phyloP scores from a whole-genome alignment of 2,797 vertebrate genomes.

The Moxostoma hubbsi region DNA sequence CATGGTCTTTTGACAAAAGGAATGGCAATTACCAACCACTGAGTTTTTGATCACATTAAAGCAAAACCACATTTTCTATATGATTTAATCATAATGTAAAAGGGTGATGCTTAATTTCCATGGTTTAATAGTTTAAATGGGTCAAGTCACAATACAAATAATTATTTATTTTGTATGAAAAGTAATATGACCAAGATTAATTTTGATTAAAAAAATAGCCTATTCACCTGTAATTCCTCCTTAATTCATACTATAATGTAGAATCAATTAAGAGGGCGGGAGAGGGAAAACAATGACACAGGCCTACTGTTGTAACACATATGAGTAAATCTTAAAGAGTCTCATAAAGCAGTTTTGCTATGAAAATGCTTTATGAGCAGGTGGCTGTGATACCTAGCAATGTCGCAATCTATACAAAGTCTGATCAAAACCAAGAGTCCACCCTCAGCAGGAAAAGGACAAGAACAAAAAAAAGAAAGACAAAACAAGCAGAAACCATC shows the following conservation, averaged over 20 bases:
- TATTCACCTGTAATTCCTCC: neutral
- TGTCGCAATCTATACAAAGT: constrained; percentile 99
- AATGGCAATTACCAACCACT: too few species aligned
- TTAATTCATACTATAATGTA: neutral
- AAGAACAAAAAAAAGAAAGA: constrained; percentile 54
- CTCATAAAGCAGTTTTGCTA: constrained; percentile 73
- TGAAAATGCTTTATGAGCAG: constrained; percentile 79
- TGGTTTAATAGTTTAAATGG: neutral
- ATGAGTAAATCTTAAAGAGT: constrained; percentile 11
- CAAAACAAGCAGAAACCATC: constrained; percentile 72
- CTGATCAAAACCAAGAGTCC: constrained; percentile 86
- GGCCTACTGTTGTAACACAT: constrained; percentile 50
- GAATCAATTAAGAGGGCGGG: constrained; percentile 1
- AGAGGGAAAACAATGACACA: constrained; percentile 31
- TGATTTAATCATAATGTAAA: neutral
- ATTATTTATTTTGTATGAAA: neutral
- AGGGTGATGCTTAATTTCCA: neutral
- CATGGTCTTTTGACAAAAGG: neutral
- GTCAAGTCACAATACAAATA: neutral
- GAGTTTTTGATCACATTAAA: too few species aligned
- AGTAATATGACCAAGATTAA: neutral
- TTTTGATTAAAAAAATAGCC: neutral
- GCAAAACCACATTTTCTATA: too few species aligned
- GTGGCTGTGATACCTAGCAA: constrained; percentile 92
- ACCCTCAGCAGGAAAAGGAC: constrained; percentile 77